Conservation (phyloP, 2,797 vertebrate species). For the Sebastes matsubarae region DNA sequence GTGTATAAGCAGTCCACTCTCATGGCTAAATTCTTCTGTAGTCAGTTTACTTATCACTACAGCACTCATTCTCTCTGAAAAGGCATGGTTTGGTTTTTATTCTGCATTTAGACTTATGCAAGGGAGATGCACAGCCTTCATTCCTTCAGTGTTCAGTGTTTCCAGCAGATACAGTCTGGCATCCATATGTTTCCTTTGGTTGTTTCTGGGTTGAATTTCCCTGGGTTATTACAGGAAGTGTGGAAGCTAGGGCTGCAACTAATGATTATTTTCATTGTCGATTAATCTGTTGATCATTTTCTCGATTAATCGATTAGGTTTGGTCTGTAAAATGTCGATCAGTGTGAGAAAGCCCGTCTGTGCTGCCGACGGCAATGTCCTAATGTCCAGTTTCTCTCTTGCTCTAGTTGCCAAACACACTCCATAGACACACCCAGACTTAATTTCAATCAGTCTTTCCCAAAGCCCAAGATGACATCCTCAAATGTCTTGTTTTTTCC, state of each 20-base stretch:
- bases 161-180: background rate
- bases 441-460: too few species aligned
- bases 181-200: background rate
- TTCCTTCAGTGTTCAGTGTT: background rate
- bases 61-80: background rate
- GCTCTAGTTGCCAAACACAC: too few species aligned
- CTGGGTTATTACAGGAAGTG: background rate
- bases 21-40: background rate
- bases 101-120: background rate
- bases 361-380: too few species aligned
- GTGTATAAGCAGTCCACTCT: background rate
- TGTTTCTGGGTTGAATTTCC: background rate
- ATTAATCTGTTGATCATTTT: too few species aligned
- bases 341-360: too few species aligned
- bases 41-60: background rate
- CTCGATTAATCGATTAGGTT: too few species aligned
- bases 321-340: too few species aligned
- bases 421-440: too few species aligned
- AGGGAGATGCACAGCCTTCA: background rate
- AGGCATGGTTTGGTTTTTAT: background rate
- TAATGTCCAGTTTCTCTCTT: too few species aligned
- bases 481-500: too few species aligned
- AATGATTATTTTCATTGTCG: too few species aligned
- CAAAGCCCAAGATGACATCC: too few species aligned
- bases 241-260: background rate